Base-by-base conservation (phyloP, 92 coral and sea anemone genomes). In the Heliopora coerulea region DNA sequence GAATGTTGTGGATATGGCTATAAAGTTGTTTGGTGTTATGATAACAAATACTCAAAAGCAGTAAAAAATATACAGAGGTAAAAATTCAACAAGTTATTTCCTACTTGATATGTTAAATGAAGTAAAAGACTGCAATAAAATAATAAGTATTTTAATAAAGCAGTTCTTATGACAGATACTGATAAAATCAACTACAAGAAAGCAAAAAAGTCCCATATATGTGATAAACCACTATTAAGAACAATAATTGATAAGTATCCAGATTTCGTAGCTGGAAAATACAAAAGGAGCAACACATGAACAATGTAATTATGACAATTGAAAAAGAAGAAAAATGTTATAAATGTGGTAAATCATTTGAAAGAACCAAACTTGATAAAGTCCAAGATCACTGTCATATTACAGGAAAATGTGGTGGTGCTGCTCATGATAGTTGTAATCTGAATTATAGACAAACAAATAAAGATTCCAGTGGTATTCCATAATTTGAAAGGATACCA, bases 11-110 rank as follows among this genome's bases (percentile, higher is more conserved):
- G 67, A 1, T 79, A 56, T 70, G 84, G 41, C 7, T 70, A 79
- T 44, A 79, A 79, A 54, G 84, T 79, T 6, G 84, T 79, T 5
- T 72, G 78, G 0, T 67, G 48, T 27, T 66, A 54, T 54, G 68
- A 79, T 30, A 57, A 79, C 32, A 66, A 30, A n/a, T 50, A 6
- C 40, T 32, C 20, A 2, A 59, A 59, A 30, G 73, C 73, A 0
- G 24, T 57, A 12, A 27, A 37, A n/a, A 8, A n/a, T 3, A 13
- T 69, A 68, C 24, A 25, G 79, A 0, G 79, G 83, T 1, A 40
- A 59, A 11, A n/a, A 59, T n/a, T n/a, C n/a, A n/a, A n/a, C n/a
- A n/a, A n/a, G n/a, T n/a, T n/a, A n/a, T n/a, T n/a, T n/a, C n/a
- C n/a, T n/a, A n/a, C n/a, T n/a, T n/a, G n/a, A n/a, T n/a, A n/a